These are phyloP conservation scores for Dinocampus coccinellae DNA, from an alignment of 2,888 invertebrate genomes.

Conservation along the genomic window DNA sequence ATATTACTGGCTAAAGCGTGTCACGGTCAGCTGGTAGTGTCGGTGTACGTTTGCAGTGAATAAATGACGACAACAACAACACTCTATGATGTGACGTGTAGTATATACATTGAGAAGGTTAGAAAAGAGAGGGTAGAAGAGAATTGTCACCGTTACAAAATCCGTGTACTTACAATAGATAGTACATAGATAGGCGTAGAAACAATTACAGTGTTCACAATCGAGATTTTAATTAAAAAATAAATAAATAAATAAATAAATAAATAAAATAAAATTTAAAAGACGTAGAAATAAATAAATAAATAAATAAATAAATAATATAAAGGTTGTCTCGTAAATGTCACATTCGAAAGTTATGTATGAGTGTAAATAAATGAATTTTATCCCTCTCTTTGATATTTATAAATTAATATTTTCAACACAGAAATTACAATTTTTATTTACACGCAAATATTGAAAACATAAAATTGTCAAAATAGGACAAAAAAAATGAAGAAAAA, in stretches of 20 bases:
- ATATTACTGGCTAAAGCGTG: conserved; percentile 53
- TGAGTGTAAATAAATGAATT: no score
- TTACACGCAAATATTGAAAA: no score
- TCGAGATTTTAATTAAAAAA: not conserved
- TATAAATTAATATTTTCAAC: no score
- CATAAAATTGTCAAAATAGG: no score
- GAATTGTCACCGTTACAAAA: not conserved
- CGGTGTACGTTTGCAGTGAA: conserved; percentile 48
- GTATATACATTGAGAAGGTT: conserved; percentile 18
- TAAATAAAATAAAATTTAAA: not conserved
- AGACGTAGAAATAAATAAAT: no score
- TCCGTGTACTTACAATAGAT: not conserved
- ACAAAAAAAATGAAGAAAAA: no score
- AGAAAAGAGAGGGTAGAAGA: conserved; percentile 8
- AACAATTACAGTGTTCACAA: not conserved
- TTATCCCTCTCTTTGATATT: no score
- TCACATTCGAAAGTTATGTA: no score
- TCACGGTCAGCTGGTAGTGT: conserved; percentile 64
- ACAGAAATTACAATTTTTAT: no score
- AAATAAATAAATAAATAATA: not conserved
- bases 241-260: not conserved
- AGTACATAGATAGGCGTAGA: conserved; percentile 29
- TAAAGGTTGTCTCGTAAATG: no score
- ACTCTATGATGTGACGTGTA: conserved; percentile 46
- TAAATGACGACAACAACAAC: conserved; percentile 14